A percentile compares a stretch with the other conserved stretches of the same genome.
These are phyloP conservation scores for Acrossocheilus fasciatus DNA, from an alignment of 2,797 vertebrate species.

Conservation along the genomic window DNA sequence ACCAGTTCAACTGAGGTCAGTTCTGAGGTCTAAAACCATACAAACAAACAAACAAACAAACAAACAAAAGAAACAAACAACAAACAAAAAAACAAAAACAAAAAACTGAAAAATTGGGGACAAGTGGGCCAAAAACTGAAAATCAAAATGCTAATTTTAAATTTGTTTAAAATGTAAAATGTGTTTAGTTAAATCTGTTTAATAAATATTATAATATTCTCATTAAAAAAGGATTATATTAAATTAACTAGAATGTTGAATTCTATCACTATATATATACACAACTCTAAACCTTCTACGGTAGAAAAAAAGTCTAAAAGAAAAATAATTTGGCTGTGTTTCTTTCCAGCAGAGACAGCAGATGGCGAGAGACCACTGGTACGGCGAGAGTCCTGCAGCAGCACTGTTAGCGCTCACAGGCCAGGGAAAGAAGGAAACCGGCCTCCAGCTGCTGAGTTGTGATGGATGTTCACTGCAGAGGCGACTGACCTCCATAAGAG, in stretches of 20 bases:
- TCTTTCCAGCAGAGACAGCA: conserved; percentile 63
- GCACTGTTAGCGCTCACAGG: conserved; percentile 70
- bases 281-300: neutral
- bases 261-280: neutral
- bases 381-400: conserved; percentile 65
- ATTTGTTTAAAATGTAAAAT: neutral
- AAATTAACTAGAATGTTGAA: neutral
- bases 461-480: conserved; percentile 82
- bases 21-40: neutral
- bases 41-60: neutral
- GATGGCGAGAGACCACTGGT: conserved; percentile 72
- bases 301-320: conserved; percentile 25
- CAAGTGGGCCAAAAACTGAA: neutral
- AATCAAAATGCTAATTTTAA: no score
- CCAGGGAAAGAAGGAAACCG: conserved; percentile 72
- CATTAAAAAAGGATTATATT: neutral
- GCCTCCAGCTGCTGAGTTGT: conserved; percentile 75
- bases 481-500: conserved; percentile 76
- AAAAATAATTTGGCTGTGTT: conserved; percentile 47
- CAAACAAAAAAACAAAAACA: neutral
- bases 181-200: neutral
- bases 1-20: neutral
- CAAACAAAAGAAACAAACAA: no score
- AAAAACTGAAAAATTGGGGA: no score
- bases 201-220: neutral